Percentiles rank a stretch among this genome's conserved stretches.
These are phyloP conservation scores for Salvelinus sp. DNA, from an alignment of 2,113 vertebrate genomes.

Conservation along the genomic window DNA sequence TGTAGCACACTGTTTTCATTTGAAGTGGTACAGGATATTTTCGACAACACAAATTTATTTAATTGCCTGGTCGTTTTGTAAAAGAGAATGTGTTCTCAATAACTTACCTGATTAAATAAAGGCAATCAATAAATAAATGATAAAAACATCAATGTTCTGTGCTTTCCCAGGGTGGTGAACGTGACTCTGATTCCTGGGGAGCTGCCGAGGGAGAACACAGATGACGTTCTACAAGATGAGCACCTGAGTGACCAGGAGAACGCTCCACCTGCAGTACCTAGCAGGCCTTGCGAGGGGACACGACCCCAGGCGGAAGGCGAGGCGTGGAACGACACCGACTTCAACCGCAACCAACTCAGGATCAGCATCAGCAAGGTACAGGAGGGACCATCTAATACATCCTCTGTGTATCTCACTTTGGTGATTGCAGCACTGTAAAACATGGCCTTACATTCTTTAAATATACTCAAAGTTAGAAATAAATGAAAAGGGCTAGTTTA, in stretches of 20 bases:
- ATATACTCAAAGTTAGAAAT: too few relatives aligned
- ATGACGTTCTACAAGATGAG: conserved; percentile 94
- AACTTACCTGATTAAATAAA: too few relatives aligned
- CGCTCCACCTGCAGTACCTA: conserved; percentile 81
- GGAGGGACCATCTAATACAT: background rate
- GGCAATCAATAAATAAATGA: too few relatives aligned
- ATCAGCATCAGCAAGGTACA: conserved; percentile 97
- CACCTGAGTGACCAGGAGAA: conserved; percentile 98
- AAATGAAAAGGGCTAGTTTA: too few relatives aligned
- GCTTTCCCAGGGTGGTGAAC: conserved; percentile 76
- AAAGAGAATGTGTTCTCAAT: too few relatives aligned
- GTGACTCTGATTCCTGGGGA: conserved; percentile 89
- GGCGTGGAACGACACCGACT: conserved; percentile 94
- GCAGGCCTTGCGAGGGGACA: conserved; percentile 65
- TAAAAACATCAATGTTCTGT: background rate
- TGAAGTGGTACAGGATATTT: too few relatives aligned
- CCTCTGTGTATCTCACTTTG: too few relatives aligned
- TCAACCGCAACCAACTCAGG: conserved; percentile 98
- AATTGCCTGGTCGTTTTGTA: too few relatives aligned
- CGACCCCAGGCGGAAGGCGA: conserved; percentile 83
- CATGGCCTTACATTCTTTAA: too few relatives aligned
- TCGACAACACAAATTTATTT: too few relatives aligned
- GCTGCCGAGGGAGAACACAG: conserved; percentile 92
- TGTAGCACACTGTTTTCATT: too few relatives aligned
- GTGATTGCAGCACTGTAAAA: too few relatives aligned